Conservation (phyloP, 2,113 vertebrate genomes). For the Pterocles gutturalis region DNA sequence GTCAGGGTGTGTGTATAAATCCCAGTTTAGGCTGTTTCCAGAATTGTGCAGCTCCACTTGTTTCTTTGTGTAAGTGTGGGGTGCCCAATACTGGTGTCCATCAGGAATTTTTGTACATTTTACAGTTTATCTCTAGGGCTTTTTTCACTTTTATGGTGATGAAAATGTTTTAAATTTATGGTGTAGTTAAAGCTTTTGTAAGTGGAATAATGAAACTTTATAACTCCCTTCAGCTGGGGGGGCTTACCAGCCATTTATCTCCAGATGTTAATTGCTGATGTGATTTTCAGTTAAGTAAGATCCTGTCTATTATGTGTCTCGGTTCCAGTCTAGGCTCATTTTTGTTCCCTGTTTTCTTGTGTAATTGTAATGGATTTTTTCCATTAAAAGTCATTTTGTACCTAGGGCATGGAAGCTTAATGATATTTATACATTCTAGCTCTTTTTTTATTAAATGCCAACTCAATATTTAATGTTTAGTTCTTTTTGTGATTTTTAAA, state of each 20-base stretch:
- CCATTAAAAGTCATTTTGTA: conserved; percentile 35
- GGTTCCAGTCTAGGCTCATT: not conserved
- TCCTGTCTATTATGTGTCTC: not conserved
- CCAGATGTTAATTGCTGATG: not conserved
- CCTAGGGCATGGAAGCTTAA: conserved; percentile 22
- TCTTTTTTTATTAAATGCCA: not conserved
- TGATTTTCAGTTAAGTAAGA: not conserved
- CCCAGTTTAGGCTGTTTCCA: not conserved
- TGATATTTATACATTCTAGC: not conserved
- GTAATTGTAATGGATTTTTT: conserved; percentile 47
- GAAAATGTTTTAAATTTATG: not conserved
- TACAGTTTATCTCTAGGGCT: not conserved
- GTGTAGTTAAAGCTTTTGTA: not conserved
- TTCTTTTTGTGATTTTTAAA: not conserved
- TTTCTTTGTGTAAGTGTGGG: not conserved
- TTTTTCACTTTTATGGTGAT: not conserved
- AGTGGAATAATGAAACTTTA: not conserved
- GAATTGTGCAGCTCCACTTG: not conserved
- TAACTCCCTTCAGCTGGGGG: not conserved
- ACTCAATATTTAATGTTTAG: not conserved
- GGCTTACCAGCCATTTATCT: not conserved
- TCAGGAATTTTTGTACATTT: not conserved
- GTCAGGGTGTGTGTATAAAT: rapidly evolving
- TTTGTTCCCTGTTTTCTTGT: conserved; percentile 15
- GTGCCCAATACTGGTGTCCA: not conserved